Evolutionary conservation across 1,140 invertebrate species (phyloP).

Genomic region (Heliconius hermathena): DNA sequence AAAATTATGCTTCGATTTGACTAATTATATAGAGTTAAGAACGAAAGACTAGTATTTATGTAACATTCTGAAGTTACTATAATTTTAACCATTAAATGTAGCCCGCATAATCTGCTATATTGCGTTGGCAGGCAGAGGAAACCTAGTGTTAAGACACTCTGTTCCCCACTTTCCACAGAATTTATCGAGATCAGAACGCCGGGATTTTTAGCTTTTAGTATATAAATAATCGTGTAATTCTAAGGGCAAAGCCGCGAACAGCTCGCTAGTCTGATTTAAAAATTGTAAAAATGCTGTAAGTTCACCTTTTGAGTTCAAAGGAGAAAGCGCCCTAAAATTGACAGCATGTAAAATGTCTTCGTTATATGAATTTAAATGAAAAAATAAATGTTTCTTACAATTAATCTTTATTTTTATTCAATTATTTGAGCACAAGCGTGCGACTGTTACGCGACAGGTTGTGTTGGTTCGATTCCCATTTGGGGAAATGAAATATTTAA

Average conservation of each 20-base stretch:
- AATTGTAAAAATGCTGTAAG: background rate
- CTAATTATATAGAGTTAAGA: slow-evolving; percentile 29
- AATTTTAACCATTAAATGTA: background rate
- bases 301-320: background rate
- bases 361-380: background rate
- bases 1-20: slow-evolving; percentile 29
- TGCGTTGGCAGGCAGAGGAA: no score
- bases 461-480: no score
- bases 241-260: no score
- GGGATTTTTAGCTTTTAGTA: no score
- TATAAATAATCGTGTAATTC: background rate
- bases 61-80: background rate
- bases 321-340: slow-evolving; percentile 18
- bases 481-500: no score
- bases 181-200: no score
- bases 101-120: no score
- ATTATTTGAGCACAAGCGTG: background rate
- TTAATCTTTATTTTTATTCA: background rate
- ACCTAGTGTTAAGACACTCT: no score
- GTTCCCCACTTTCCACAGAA: no score
- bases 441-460: no score
- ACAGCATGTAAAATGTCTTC: background rate
- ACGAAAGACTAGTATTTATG: background rate
- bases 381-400: background rate
- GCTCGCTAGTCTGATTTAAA: no score